phyloP scores from a whole-genome alignment of 1,140 invertebrate genomes.

The Babylonia areolata region DNA sequence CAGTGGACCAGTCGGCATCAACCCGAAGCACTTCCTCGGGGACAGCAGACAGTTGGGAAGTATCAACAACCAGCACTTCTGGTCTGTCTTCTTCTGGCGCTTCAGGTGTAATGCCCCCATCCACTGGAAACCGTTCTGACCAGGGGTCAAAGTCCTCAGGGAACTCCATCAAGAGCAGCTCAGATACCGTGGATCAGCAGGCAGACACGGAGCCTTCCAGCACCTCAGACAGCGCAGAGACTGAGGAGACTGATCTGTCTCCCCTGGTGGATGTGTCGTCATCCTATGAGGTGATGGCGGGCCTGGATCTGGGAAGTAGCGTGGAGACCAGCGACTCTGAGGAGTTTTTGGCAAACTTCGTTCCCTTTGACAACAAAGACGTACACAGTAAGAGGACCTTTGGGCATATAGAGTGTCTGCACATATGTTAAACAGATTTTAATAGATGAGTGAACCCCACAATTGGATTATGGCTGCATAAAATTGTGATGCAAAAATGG shows the following conservation, averaged over 20 bases:
- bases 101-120: neutral
- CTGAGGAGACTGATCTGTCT: neutral
- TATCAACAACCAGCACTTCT: neutral
- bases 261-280: conserved; percentile 32
- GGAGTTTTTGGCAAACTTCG: conserved; percentile 26
- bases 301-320: conserved; percentile 25
- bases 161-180: neutral
- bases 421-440: too few relatives aligned
- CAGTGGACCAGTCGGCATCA: conserved; percentile 17
- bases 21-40: conserved; percentile 9
- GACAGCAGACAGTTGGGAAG: neutral
- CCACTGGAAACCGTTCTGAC: neutral
- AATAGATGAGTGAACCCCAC: too few relatives aligned
- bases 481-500: too few relatives aligned
- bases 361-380: neutral
- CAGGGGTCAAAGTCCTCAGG: neutral
- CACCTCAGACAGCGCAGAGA: neutral
- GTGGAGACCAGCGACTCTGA: conserved; percentile 20
- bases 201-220: conserved; percentile 13
- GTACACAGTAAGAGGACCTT: conserved; percentile 24
- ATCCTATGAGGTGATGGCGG: conserved; percentile 6
- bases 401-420: too few relatives aligned
- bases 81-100: neutral
- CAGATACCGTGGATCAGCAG: conserved; percentile 1
- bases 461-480: too few relatives aligned